A percentile compares a stretch with the other conserved stretches of the same genome.
phyloP scores from a whole-genome alignment of 2,113 vertebrate genomes.

The Murina feae region DNA sequence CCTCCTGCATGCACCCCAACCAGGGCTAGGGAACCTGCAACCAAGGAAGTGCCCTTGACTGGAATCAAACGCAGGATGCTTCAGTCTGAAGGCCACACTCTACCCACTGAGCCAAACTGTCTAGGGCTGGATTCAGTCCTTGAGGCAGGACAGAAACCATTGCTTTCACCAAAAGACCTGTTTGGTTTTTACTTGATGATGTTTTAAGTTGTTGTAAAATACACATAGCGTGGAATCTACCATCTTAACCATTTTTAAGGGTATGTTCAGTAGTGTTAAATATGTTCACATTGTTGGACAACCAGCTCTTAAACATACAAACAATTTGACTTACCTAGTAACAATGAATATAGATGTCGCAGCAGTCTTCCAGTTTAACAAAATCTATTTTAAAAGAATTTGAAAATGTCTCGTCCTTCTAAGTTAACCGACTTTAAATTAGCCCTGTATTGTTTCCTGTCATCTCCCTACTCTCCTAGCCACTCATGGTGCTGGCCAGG shows the following conservation, averaged over 20 bases:
- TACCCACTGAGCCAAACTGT: too few relatives aligned
- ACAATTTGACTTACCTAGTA: neutral
- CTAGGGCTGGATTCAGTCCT: too few relatives aligned
- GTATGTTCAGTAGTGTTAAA: neutral
- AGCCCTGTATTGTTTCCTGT: fast-evolving
- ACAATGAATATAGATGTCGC: neutral
- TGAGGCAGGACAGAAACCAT: neutral
- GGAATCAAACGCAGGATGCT: too few relatives aligned
- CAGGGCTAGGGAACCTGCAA: too few relatives aligned
- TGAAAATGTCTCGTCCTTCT: neutral
- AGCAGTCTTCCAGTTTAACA: neutral
- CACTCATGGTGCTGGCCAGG: neutral
- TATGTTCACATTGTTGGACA: neutral
- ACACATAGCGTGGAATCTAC: neutral
- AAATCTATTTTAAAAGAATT: neutral
- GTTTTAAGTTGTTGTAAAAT: neutral
- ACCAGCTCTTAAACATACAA: neutral
- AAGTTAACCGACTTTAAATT: neutral
- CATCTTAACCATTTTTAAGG: neutral
- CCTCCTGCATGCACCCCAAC: too few relatives aligned
- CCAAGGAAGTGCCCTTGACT: too few relatives aligned
- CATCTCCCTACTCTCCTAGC: neutral
- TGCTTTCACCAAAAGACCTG: neutral
- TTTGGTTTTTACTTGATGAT: neutral
- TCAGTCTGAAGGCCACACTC: too few relatives aligned